phyloP scores from a whole-genome alignment of 2,113 vertebrate genomes.

The Hyaena hyaena region DNA sequence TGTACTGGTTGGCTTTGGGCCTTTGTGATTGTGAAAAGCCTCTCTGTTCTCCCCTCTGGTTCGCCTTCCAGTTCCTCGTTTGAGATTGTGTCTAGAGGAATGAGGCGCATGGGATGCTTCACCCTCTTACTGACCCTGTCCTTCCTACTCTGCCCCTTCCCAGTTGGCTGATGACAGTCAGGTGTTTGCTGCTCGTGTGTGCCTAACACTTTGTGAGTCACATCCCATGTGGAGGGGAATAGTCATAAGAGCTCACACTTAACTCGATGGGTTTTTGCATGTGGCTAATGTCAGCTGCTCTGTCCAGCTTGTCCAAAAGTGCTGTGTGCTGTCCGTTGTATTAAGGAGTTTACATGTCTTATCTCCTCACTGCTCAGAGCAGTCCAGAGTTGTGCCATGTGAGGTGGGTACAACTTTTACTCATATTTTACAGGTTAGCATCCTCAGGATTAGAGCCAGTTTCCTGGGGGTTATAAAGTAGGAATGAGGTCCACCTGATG shows the following conservation, averaged over 20 bases:
- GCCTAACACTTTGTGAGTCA: not conserved
- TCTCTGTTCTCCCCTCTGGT: not conserved
- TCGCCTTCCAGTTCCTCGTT: not conserved
- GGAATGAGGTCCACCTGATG: not conserved
- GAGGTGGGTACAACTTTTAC: not conserved
- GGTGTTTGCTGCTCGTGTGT: not conserved
- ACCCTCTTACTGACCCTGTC: not conserved
- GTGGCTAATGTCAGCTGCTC: not conserved
- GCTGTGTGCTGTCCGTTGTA: not conserved
- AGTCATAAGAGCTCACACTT: not conserved
- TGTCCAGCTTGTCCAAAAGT: not conserved
- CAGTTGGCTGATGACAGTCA: not conserved
- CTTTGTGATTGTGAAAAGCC: not conserved
- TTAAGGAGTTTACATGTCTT: not conserved
- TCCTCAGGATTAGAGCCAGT: not conserved
- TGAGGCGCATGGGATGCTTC: not conserved
- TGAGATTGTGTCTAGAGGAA: not conserved
- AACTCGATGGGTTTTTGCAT: not conserved
- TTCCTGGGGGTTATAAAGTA: slow-evolving; percentile 1
- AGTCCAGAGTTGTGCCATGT: not conserved
- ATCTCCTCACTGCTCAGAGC: not conserved
- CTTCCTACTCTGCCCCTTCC: not conserved
- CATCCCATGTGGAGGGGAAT: not conserved
- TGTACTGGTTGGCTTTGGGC: not conserved
- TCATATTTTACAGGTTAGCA: not conserved